Conservation (phyloP, 2,888 invertebrate genomes). For the Troilus luridus region DNA sequence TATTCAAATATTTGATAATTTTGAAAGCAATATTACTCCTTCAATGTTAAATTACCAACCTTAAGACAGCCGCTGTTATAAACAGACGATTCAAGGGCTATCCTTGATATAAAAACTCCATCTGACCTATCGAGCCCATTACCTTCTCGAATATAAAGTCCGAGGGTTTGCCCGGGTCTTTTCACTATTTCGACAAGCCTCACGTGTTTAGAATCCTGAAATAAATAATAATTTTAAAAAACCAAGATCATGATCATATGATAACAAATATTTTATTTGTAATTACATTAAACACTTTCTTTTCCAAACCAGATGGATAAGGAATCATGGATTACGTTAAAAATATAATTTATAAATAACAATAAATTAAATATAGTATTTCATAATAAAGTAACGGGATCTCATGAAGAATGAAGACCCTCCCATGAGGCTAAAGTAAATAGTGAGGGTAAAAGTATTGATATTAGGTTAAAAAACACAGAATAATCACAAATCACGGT, state of each 20-base stretch:
- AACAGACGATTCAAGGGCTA: slow-evolving; percentile 95
- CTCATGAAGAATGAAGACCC: no score
- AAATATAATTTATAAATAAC: background rate
- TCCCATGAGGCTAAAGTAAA: no score
- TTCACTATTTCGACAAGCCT: slow-evolving; percentile 98
- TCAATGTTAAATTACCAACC: slow-evolving; percentile 69
- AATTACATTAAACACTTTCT: background rate
- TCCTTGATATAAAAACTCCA: slow-evolving; percentile 97
- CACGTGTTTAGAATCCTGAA: slow-evolving; percentile 82
- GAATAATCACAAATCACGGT: no score
- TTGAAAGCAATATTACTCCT: background rate
- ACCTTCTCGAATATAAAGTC: slow-evolving; percentile 97
- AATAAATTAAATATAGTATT: no score
- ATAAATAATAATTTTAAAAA: slow-evolving; percentile 55
- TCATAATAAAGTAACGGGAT: no score
- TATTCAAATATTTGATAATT: background rate
- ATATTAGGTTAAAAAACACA: no score
- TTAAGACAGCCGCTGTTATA: slow-evolving; percentile 97
- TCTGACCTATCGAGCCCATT: slow-evolving; percentile 95
- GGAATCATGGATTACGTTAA: background rate
- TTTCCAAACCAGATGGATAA: background rate
- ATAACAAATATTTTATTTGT: background rate
- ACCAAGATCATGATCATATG: background rate
- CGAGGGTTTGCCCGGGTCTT: slow-evolving; percentile 97
- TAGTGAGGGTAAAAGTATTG: no score